phyloP scores from a whole-genome alignment of 2,113 vertebrate species.

The Oryzias curvinotus region DNA sequence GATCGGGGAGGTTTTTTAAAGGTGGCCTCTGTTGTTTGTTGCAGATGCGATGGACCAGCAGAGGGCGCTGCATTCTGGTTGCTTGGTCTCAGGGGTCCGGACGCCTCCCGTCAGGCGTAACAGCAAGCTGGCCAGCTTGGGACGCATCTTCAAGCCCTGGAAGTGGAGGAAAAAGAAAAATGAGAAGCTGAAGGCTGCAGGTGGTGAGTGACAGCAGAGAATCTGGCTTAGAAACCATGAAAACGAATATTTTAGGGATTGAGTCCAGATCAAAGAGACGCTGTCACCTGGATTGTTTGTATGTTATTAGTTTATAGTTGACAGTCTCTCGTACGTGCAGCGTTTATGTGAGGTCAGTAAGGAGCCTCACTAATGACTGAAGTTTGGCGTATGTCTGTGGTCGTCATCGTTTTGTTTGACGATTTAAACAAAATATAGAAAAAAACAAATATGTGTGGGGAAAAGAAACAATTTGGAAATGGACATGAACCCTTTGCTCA shows the following conservation, averaged over 20 bases:
- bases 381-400: no score
- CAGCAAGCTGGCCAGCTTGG: conserved; percentile 93
- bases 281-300: no score
- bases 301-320: no score
- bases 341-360: no score
- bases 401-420: no score
- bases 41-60: conserved; percentile 91
- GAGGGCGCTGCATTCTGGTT: conserved; percentile 84
- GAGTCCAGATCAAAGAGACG: neutral
- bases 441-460: no score
- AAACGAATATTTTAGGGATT: neutral
- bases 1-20: no score
- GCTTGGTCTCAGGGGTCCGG: conserved; percentile 88
- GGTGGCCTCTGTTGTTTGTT: conserved; percentile 1
- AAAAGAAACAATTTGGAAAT: no score
- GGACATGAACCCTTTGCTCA: no score
- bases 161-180: conserved; percentile 99
- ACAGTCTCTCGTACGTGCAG: no score
- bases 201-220: conserved; percentile 72
- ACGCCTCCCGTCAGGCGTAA: conserved; percentile 91
- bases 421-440: no score
- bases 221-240: neutral
- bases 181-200: conserved; percentile 87
- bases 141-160: conserved; percentile 98
- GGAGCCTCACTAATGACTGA: no score